Evolutionary conservation across 2,113 vertebrate genomes (phyloP), one percentile per base, ranked within the genome.

Genomic region (Chitala chitala): DNA sequence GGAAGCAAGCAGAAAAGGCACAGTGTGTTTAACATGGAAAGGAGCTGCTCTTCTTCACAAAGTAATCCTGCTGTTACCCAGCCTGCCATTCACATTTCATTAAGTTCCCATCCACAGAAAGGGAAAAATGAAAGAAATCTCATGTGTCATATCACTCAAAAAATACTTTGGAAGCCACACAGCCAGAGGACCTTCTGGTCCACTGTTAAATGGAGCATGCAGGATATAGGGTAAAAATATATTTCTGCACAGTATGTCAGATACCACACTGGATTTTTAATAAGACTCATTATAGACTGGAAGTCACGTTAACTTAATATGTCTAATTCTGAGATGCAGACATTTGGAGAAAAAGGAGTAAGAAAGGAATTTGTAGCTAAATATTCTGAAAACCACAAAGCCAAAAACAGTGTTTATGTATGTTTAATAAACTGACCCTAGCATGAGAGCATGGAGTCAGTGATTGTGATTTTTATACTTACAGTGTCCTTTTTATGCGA

Each of bases 81-180:
- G 68, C 46, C 15, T 69, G 48, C n/a, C 51, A n/a, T 71, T 71
- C 69, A 71, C 69, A 54, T 71, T 71, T 71, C 69, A 71, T 71
- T 71, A n/a, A 71, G 33, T 54, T 71, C 66, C 15, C 48, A 31
- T 69, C 66, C 46, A 2, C 31, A 54, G 8, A 31, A 36, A 38
- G 2, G 68, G 29, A 22, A 70, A 70, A 54, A 54, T n/a, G 22
- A 44, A 50, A 46, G 38, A 69, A 51, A 36, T 69, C 46, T 17
- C 29, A 44, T 64, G 36, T 36, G 65, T 69, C 65, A 48, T 31
- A 69, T 69, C 66, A 69, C 3, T n/a, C 48, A 51, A 69, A 69
- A 69, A 69, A 51, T 53, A 69, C 26, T 20, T 8, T 10, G 6
- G 64, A 13, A 66, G 46, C 26, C 3, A 31, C 4, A 4, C 12